A percentile compares a stretch with the other conserved stretches of the same genome.
phyloP scores from a whole-genome alignment of 2,113 vertebrate species.

The Psophia crepitans region DNA sequence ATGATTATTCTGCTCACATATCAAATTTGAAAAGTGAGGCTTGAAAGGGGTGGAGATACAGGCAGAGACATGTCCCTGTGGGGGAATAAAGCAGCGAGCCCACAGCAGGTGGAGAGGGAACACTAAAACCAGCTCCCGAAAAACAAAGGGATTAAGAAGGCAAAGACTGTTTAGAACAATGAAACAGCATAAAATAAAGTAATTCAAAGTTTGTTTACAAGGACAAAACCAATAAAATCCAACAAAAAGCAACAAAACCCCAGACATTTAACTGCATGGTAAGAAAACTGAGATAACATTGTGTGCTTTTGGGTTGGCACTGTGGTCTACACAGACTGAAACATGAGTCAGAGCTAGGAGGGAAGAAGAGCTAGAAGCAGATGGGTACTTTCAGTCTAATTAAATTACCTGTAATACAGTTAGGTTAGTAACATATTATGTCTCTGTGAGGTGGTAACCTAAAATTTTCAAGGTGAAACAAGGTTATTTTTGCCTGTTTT shows the following conservation, averaged over 20 bases:
- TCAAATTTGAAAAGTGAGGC: not conserved
- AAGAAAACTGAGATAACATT: not conserved
- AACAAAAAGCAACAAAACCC: not conserved
- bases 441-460: not conserved
- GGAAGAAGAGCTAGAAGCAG: not conserved
- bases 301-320: not conserved
- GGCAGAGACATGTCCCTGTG: not conserved
- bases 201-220: not conserved
- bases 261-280: not conserved
- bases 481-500: not conserved
- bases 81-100: not conserved
- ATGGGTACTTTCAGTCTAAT: not conserved
- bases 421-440: not conserved
- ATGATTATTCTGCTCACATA: not conserved
- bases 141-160: not conserved
- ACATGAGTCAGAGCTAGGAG: not conserved
- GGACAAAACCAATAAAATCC: not conserved
- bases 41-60: not conserved
- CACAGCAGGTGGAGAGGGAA: not conserved
- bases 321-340: not conserved
- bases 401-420: not conserved
- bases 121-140: not conserved
- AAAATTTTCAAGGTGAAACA: not conserved
- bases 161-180: not conserved
- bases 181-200: not conserved